Conservation (phyloP, 2,113 vertebrate genomes). For the Salvator merianae region DNA sequence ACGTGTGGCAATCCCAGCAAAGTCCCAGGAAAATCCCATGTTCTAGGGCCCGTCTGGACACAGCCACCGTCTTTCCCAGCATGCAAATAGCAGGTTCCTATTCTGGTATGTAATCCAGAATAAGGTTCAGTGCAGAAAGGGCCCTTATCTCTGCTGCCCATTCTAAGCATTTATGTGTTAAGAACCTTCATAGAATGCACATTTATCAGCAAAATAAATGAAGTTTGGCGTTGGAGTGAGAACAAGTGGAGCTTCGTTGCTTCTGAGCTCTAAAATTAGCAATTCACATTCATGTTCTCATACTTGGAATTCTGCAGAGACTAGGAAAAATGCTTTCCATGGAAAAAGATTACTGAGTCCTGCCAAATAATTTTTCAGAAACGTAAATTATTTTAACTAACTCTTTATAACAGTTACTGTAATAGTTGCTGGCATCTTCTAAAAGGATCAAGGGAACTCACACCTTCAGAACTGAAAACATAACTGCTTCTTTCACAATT, state of each 20-base stretch:
- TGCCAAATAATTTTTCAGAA: slow-evolving; percentile 39
- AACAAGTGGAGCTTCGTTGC: slow-evolving; percentile 47
- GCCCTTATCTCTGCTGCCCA: no score
- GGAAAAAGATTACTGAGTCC: slow-evolving; percentile 59
- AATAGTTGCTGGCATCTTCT: slow-evolving; percentile 11
- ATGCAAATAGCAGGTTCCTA: no score
- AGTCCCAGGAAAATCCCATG: no score
- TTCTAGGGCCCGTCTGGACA: no score
- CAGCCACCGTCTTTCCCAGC: no score
- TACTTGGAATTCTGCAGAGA: slow-evolving; percentile 44
- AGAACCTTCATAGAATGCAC: slow-evolving; percentile 58
- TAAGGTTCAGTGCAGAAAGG: no score
- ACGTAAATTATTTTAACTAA: slow-evolving; percentile 45
- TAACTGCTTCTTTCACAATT: not conserved
- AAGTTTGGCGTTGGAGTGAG: slow-evolving; percentile 51
- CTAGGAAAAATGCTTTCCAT: slow-evolving; percentile 54
- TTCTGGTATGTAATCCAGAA: no score
- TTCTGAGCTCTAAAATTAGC: slow-evolving; percentile 58
- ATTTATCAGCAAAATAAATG: slow-evolving; percentile 54
- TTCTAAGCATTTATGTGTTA: no score
- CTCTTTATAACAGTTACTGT: slow-evolving; percentile 33
- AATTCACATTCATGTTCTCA: slow-evolving; percentile 47
- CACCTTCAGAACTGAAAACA: not conserved
- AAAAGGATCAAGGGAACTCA: not conserved
- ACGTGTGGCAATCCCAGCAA: no score